These are phyloP conservation scores for Microchirus variegatus DNA, from an alignment of 2,797 vertebrate genomes.

Conservation along the genomic window DNA sequence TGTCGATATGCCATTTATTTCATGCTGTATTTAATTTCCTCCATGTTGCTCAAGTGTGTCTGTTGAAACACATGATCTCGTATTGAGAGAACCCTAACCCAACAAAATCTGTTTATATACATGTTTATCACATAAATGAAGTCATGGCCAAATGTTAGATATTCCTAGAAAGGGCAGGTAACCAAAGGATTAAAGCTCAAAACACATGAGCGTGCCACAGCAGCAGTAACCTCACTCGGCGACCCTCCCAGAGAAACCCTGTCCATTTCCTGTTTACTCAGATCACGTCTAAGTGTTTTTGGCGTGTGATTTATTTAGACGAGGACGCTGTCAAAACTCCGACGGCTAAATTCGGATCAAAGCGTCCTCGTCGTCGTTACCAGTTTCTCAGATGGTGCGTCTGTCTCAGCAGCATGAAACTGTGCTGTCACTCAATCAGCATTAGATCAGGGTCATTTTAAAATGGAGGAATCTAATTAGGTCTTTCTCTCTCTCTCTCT, in stretches of 20 bases:
- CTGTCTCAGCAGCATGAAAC: slow-evolving; percentile 28
- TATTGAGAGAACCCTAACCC: too few species aligned
- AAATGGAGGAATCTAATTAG: slow-evolving; percentile 27
- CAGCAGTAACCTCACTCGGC: neutral
- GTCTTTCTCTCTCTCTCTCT: too few species aligned
- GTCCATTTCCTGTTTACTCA: neutral
- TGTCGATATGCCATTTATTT: neutral
- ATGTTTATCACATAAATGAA: neutral
- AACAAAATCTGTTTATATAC: too few species aligned
- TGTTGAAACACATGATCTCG: neutral
- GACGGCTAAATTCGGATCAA: slow-evolving; percentile 27
- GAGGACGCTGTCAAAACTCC: slow-evolving; percentile 19
- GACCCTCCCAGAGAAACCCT: neutral
- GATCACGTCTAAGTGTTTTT: slow-evolving; percentile 32
- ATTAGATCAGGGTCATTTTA: slow-evolving; percentile 35
- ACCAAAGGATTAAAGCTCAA: neutral
- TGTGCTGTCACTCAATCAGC: slow-evolving; percentile 22
- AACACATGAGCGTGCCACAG: neutral
- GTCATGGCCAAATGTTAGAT: neutral
- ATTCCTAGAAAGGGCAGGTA: neutral
- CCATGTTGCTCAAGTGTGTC: neutral
- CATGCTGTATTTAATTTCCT: neutral
- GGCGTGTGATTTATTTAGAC: slow-evolving; percentile 40
- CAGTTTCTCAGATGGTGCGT: slow-evolving; percentile 21
- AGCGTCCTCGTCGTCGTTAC: slow-evolving; percentile 7